These are phyloP conservation scores for Andrena bicolor DNA, from an alignment of 2,888 invertebrate genomes.

Conservation along the genomic window DNA sequence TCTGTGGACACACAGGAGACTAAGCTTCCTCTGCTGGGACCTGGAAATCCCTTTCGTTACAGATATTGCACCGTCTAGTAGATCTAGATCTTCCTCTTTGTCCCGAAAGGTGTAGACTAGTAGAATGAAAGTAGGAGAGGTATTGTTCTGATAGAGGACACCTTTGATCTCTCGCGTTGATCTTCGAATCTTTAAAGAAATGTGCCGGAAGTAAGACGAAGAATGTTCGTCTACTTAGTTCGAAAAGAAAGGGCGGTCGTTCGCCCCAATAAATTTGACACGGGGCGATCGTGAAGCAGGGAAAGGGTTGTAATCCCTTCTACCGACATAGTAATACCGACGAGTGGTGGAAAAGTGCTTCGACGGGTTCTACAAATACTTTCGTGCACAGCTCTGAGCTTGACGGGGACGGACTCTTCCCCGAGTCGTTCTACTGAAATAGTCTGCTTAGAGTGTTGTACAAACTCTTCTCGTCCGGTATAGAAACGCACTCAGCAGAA, in stretches of 20 bases:
- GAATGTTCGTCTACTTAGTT: background rate
- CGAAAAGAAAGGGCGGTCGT: background rate
- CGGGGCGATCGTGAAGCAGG: background rate
- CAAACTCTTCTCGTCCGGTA: constrained; percentile 40
- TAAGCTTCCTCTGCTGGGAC: background rate
- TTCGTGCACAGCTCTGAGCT: background rate
- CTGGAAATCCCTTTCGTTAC: background rate
- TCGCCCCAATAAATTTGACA: background rate
- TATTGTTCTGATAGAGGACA: too few species aligned
- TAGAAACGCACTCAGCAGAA: constrained; percentile 48
- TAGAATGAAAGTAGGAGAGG: background rate
- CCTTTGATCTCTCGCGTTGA: background rate
- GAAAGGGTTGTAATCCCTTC: constrained; percentile 17
- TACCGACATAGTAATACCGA: constrained; percentile 4
- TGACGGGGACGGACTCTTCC: background rate
- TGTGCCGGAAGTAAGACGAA: background rate
- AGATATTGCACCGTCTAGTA: background rate
- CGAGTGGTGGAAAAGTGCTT: constrained; percentile 21
- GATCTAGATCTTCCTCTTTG: background rate
- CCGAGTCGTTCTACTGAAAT: constrained; percentile 20
- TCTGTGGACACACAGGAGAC: too few species aligned
- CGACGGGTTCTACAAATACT: constrained; percentile 18
- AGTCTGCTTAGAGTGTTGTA: constrained; percentile 63
- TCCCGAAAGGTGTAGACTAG: background rate
- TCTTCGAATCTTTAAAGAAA: background rate